These are phyloP conservation scores for Pterobdella sp. DNA, from an alignment of 2,888 invertebrate genomes.

Conservation along the genomic window DNA sequence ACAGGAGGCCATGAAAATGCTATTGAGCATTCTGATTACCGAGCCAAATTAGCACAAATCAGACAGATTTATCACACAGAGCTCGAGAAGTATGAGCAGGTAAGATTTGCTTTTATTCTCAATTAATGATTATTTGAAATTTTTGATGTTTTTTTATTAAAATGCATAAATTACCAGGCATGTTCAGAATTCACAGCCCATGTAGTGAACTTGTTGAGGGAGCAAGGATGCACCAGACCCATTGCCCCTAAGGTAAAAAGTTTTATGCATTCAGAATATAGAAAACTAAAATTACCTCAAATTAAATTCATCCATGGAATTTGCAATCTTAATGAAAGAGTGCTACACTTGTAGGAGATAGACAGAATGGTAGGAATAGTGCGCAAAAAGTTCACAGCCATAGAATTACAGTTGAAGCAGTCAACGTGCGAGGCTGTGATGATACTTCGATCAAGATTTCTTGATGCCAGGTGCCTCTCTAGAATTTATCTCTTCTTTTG, in stretches of 20 bases:
- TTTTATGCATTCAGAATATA: not conserved
- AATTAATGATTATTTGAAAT: not conserved
- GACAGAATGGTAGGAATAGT: constrained; percentile 59
- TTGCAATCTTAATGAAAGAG: too few relatives aligned
- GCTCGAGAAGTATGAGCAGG: constrained; percentile 95
- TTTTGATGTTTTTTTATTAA: not conserved
- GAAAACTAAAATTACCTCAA: too few relatives aligned
- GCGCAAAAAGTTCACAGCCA: constrained; percentile 53
- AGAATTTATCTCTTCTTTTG: not conserved
- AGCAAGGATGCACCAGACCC: constrained; percentile 92
- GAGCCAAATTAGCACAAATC: constrained; percentile 95
- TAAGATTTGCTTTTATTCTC: constrained; percentile 15
- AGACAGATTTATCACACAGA: constrained; percentile 98
- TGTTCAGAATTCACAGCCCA: constrained; percentile 99
- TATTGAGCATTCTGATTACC: constrained; percentile 97
- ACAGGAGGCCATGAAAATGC: constrained; percentile 56
- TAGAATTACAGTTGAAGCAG: constrained; percentile 81
- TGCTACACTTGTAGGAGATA: constrained; percentile 64
- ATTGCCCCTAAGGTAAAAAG: constrained; percentile 71
- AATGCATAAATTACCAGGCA: constrained; percentile 57
- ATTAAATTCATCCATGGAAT: too few relatives aligned
- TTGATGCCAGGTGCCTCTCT: constrained; percentile 60
- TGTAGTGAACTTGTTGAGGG: constrained; percentile 90
- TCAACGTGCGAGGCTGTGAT: constrained; percentile 99
- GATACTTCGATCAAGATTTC: constrained; percentile 79